phyloP scores from a whole-genome alignment of 2,888 invertebrate species.

The Venusia cambrica region DNA sequence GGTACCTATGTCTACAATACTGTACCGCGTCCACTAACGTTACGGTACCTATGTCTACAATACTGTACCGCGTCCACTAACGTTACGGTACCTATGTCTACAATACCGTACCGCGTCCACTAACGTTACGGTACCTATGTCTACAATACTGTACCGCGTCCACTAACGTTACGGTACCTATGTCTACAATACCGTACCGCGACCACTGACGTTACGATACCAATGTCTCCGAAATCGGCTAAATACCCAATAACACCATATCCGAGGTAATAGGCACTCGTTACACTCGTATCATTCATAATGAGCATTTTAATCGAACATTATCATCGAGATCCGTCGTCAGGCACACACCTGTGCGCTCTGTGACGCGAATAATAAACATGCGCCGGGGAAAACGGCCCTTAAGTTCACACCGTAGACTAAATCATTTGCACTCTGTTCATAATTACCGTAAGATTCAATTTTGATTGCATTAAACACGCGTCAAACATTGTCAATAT shows the following conservation, averaged over 20 bases:
- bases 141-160: too few species aligned
- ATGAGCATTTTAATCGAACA: conserved; percentile 38
- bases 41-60: too few species aligned
- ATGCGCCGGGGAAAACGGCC: conserved; percentile 9
- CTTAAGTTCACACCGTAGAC: conserved; percentile 3
- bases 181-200: too few species aligned
- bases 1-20: too few species aligned
- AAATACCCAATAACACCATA: conserved; percentile 29
- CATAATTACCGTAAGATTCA: rapidly evolving
- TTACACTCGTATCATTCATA: conserved; percentile 34
- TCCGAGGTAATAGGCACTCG: conserved; percentile 25
- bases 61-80: too few species aligned
- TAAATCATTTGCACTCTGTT: conserved; percentile 23
- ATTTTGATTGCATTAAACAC: conserved; percentile 2
- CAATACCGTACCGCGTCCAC: too few species aligned
- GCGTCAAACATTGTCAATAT: conserved; percentile 37
- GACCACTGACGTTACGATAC: too few species aligned
- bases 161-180: too few species aligned
- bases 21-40: too few species aligned
- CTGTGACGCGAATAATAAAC: conserved; percentile 56
- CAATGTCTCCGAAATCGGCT: conserved; percentile 16
- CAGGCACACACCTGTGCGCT: conserved; percentile 60
- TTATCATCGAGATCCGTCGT: conserved; percentile 28
- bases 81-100: too few species aligned
- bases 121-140: too few species aligned